phyloP scores from a whole-genome alignment of 2,888 invertebrate species.

The Cantharis flavilabris region DNA sequence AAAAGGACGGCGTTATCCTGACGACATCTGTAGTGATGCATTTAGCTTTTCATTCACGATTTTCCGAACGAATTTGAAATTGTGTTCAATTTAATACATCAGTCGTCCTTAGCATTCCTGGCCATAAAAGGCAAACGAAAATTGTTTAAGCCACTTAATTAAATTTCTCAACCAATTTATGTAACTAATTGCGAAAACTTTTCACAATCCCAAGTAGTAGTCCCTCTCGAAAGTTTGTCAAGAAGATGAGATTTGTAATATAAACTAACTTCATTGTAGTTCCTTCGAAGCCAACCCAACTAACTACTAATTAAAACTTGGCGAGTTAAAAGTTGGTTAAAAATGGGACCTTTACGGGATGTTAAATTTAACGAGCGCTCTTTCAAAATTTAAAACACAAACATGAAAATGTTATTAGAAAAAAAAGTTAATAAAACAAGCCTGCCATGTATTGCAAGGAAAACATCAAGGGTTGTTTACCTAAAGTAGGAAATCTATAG shows the following conservation, averaged over 20 bases:
- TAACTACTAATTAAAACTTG: background rate
- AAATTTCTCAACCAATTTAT: background rate
- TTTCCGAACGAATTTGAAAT: no score
- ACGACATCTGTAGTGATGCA: background rate
- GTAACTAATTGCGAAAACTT: background rate
- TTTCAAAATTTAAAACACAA: background rate
- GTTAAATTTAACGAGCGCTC: background rate
- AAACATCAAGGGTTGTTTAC: constrained; percentile 16
- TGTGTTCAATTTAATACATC: background rate
- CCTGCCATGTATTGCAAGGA: background rate
- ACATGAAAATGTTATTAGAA: background rate
- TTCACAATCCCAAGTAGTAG: background rate
- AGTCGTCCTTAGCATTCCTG: no score
- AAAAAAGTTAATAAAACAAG: background rate
- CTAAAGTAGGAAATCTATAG: constrained; percentile 8
- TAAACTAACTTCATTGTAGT: background rate
- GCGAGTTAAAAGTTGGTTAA: background rate
- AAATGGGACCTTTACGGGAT: background rate
- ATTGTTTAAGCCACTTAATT: background rate
- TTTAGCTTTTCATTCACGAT: background rate
- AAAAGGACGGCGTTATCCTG: background rate
- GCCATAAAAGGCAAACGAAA: background rate
- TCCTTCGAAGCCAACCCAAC: background rate
- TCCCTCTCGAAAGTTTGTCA: background rate
- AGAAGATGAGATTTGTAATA: background rate